Evolutionary conservation across 2,113 vertebrate genomes (phyloP).

Genomic region (Oryctolagus cuniculus): mOryCun1.1 NC_091439.1:107931501-107932000

Average conservation of each 20-base stretch:
- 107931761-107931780: not conserved
- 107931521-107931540: not conserved
- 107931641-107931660: not conserved
- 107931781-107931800: not conserved
- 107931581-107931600: not conserved
- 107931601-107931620: not conserved
- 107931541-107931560: not conserved
- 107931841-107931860: not conserved
- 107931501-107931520: not conserved
- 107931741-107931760: not conserved
- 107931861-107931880: not conserved
- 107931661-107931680: constrained; percentile 15
- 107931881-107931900: not conserved
- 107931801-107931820: not conserved
- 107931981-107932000: not conserved
- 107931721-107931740: not conserved
- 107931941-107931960: not conserved
- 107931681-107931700: not conserved
- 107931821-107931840: not conserved
- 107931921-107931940: not conserved
- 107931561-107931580: not conserved
- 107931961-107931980: not conserved
- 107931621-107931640: constrained; percentile 26
- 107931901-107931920: not conserved
- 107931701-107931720: not conserved